phyloP scores from a whole-genome alignment of 2,888 invertebrate genomes.

The Andrena camellia region DNA sequence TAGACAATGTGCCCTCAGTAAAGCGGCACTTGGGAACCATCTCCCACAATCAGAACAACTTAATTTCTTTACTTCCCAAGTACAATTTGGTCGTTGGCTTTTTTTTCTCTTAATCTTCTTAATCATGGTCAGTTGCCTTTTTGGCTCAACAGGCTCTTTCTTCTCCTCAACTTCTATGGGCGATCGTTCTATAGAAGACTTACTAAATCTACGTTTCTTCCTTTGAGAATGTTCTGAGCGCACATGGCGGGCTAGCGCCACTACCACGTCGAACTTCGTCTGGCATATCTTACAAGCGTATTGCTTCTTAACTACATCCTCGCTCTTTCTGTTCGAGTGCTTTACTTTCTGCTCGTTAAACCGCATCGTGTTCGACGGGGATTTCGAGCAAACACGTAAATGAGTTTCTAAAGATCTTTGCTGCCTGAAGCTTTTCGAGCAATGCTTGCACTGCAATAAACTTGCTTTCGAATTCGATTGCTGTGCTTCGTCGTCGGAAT shows the following conservation, averaged over 20 bases:
- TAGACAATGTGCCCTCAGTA: slow-evolving; percentile 77
- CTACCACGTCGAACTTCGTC: slow-evolving; percentile 81
- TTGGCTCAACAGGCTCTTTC: slow-evolving; percentile 27
- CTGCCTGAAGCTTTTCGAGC: slow-evolving; percentile 79
- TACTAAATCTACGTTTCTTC: slow-evolving; percentile 71
- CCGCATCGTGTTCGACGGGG: slow-evolving; percentile 64
- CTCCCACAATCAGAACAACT: slow-evolving; percentile 78
- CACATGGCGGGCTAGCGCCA: slow-evolving; percentile 81
- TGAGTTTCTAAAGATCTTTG: slow-evolving; percentile 79
- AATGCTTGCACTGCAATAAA: slow-evolving; percentile 78
- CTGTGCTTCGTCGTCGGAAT: slow-evolving; percentile 79
- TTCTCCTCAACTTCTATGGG: slow-evolving; percentile 45
- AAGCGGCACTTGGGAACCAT: slow-evolving; percentile 80
- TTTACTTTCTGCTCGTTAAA: slow-evolving; percentile 57
- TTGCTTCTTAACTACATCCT: slow-evolving; percentile 68
- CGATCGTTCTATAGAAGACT: slow-evolving; percentile 50
- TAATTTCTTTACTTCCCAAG: slow-evolving; percentile 77
- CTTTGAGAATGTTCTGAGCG: slow-evolving; percentile 77
- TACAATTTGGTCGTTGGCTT: slow-evolving; percentile 48
- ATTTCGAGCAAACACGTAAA: slow-evolving; percentile 78
- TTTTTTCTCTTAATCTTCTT: slow-evolving; percentile 61
- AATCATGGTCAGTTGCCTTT: slow-evolving; percentile 49
- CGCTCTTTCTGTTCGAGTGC: slow-evolving; percentile 37
- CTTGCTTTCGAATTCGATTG: slow-evolving; percentile 61
- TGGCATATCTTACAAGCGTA: slow-evolving; percentile 82